These are phyloP conservation scores for Sebastes diaconus DNA, from an alignment of 2,797 vertebrate genomes.

Conservation along the genomic window DNA sequence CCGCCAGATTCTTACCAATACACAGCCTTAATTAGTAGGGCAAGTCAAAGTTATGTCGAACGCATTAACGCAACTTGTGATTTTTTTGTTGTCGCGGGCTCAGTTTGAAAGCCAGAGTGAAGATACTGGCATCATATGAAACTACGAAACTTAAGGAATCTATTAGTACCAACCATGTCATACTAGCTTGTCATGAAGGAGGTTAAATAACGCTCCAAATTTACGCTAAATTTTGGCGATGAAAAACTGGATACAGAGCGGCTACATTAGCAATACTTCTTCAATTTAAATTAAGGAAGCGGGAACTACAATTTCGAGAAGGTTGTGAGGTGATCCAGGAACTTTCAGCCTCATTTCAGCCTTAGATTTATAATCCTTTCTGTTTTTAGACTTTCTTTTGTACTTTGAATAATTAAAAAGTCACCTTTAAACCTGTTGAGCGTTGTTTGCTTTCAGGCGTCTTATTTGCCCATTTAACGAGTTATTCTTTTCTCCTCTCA, in stretches of 20 bases:
- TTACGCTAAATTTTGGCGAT: too few species aligned
- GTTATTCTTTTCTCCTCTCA: constrained; percentile 11
- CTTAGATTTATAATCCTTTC: background rate
- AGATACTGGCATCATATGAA: too few species aligned
- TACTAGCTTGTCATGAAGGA: too few species aligned
- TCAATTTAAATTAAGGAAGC: background rate
- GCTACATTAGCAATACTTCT: background rate
- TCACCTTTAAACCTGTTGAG: constrained; percentile 25
- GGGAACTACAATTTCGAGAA: background rate
- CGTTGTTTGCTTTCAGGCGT: background rate
- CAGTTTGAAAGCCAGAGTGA: too few species aligned
- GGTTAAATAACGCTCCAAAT: too few species aligned
- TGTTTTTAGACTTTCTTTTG: background rate
- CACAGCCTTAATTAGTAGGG: background rate
- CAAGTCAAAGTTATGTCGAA: background rate
- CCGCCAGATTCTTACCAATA: too few species aligned
- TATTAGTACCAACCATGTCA: too few species aligned
- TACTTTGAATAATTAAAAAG: constrained; percentile 21
- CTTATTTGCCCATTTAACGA: constrained; percentile 26
- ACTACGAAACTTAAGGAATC: too few species aligned
- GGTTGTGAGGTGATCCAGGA: background rate
- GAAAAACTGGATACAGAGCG: too few species aligned
- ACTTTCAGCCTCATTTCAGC: background rate
- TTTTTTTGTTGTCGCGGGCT: too few species aligned
- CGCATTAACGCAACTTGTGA: too few species aligned